Evolutionary conservation across 2,797 vertebrate genomes (phyloP), one percentile per base, ranked within the genome.

Genomic region (Enteromius thamalakanensis): DNA sequence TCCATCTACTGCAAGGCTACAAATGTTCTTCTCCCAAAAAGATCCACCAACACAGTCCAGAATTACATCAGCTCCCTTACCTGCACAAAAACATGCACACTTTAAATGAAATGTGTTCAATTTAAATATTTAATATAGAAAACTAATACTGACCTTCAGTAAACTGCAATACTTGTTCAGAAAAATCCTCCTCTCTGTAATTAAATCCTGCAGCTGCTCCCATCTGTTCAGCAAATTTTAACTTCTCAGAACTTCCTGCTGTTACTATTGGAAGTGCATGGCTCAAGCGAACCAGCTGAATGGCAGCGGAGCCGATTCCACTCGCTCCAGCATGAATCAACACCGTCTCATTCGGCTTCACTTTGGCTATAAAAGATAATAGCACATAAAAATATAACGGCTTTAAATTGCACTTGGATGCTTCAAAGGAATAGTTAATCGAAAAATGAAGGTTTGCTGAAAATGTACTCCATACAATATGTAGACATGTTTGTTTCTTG

Each of bases 11-110:
- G 93, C 93, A 74, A 97, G 89, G 76, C 93, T 95, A 40, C 70
- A 91, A 82, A 96, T 87, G 55, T 97, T 97, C 85, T 95, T 95
- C 88, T 96, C 94, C 96, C 96, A 97, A 80, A 92, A 92, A 5
- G 91, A 76, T 45, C 94, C 92, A 1, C 95, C 95, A 34, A 96
- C 90, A 83, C 96, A 97, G 87, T 97, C 96, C 14, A 97, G 93
- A 89, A 97, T 96, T 67, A 97, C 60, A 67, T 96, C 91, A 9
- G 92, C 95, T 87, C 96, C 96, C 68, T 90, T 93, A 42, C 95
- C 96, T 97, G 86, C 58, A 69, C 86, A 58, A 76, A 60, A 70
- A 47, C 6, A 68, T 3, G 3, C 60, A 15, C 2, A 26, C 3
- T 11, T 17, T 6, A 1, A 42, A 34, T 29, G 4, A 8, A 58